phyloP scores from a whole-genome alignment of 2,888 invertebrate species.

The Agriopis aurantiaria region DNA sequence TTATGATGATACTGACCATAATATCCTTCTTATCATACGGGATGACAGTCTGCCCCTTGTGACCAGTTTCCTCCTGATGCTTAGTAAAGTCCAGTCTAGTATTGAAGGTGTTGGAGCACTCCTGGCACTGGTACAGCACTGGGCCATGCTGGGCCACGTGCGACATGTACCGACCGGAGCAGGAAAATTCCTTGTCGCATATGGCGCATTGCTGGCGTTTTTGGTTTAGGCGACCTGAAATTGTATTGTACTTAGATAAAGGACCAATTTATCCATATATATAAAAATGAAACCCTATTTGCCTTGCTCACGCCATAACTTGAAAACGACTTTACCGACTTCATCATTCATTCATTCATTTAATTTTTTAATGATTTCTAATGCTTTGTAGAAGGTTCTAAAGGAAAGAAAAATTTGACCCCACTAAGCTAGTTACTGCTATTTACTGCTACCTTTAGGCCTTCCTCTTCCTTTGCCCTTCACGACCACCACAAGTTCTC shows the following conservation, averaged over 20 bases:
- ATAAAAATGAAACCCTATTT: no score
- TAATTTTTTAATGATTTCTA: no score
- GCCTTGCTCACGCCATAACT: no score
- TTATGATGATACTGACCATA: neutral
- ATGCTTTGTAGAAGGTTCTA: no score
- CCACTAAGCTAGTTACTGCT: slow-evolving; percentile 10
- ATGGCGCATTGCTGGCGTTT: slow-evolving; percentile 76
- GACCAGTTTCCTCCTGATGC: slow-evolving; percentile 87
- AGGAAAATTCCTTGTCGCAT: slow-evolving; percentile 79
- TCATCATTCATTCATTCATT: no score
- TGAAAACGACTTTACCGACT: no score
- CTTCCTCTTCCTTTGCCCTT: slow-evolving; percentile 85
- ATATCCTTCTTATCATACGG: slow-evolving; percentile 39
- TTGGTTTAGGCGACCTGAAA: slow-evolving; percentile 68
- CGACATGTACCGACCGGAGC: slow-evolving; percentile 81
- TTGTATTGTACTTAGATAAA: neutral
- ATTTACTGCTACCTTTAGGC: slow-evolving; percentile 84
- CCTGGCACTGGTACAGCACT: slow-evolving; percentile 86
- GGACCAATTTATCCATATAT: no score
- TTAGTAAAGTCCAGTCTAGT: slow-evolving; percentile 80
- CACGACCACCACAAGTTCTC: slow-evolving; percentile 88
- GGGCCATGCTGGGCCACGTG: slow-evolving; percentile 88
- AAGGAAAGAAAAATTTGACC: no score
- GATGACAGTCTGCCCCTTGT: slow-evolving; percentile 80
- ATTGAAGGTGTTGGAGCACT: slow-evolving; percentile 80